Evolutionary conservation across 2,113 vertebrate genomes (phyloP), one percentile per base, ranked within the genome.

Genomic region (Pionites leucogaster): DNA sequence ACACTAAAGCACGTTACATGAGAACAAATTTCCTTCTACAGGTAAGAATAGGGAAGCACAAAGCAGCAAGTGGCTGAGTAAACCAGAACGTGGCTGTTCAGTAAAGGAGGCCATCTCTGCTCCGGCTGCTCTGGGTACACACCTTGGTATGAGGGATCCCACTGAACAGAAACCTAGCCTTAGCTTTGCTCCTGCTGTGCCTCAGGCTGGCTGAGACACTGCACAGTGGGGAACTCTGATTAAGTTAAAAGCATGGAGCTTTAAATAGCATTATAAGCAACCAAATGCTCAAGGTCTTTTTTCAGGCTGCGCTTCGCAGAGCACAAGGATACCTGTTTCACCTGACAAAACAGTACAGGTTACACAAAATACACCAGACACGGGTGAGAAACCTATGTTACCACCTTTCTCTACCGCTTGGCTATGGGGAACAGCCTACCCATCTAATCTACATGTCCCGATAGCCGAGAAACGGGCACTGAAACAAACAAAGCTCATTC

Each of bases 121-220:
- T 8, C 79, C 1, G 1, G 15, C 17, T n/a, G 52, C 18, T 5
- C 31, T 1, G 7, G 8, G 6, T 2, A 20, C 14, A 12, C 2
- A 1, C 1, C 2, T 1, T 6, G 19, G 2, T 1, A 20, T 0
- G 10, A 49, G 0, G 9, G 75, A 37, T 22, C 60, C 35, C n/a
- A 11, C 23, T 0, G 25, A 28, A 2, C 19, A 8, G 44, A 55
- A 22, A 9, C 24, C 24, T 60, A 23, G n/a, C 17, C 33, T 6
- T 2, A 0, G 1, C 28, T 19, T 8, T 29, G 1, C 13, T 60
- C 29, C 44, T 11, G 59, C 59, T 10, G 31, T 0, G 0, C 27
- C 6, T 15, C 0, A 13, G 41, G 28, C 2, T 11, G 42, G 27
- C 76, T n/a, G 5, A 25, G 29, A 20, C 27, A 20, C 1, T 2